These are phyloP conservation scores for Odontamblyopus lacepedii DNA, from an alignment of 2,797 vertebrate genomes.

Conservation along the genomic window DNA sequence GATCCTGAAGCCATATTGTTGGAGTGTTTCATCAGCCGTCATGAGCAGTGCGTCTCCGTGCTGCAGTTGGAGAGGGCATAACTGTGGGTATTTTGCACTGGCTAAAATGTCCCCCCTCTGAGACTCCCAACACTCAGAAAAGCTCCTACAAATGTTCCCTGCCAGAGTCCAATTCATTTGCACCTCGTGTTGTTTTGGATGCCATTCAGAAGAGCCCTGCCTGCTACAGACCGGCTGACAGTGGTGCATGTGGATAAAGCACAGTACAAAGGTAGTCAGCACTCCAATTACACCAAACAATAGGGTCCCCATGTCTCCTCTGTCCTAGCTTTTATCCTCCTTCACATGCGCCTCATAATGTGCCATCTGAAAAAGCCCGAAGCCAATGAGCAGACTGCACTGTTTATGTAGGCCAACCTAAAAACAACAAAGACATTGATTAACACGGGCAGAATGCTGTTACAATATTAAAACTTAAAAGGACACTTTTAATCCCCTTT, in stretches of 20 bases:
- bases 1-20: conserved; percentile 78
- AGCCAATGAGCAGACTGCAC: background rate
- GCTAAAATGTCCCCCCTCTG: conserved; percentile 30
- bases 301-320: conserved; percentile 41
- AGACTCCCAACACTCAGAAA: conserved; percentile 76
- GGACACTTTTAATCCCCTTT: conserved; percentile 5
- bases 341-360: conserved; percentile 18
- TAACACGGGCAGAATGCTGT: conserved; percentile 19
- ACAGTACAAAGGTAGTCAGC: conserved; percentile 37
- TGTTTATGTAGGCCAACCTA: conserved; percentile 38
- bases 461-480: conserved; percentile 11
- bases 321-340: conserved; percentile 16
- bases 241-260: conserved; percentile 28
- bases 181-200: conserved; percentile 52
- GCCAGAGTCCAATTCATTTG: conserved; percentile 79
- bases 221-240: conserved; percentile 72
- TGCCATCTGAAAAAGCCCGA: conserved; percentile 22
- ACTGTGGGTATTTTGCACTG: conserved; percentile 69
- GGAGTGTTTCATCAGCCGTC: conserved; percentile 73
- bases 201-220: conserved; percentile 71
- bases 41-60: conserved; percentile 80
- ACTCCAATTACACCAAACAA: conserved; percentile 40
- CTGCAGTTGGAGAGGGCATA: conserved; percentile 86
- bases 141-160: conserved; percentile 73
- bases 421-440: conserved; percentile 31